Percentiles rank a stretch among this genome's conserved stretches.
Evolutionary conservation across 2,888 invertebrate genomes (phyloP).

Genomic region (Mesorhabditis spiculigera): DNA sequence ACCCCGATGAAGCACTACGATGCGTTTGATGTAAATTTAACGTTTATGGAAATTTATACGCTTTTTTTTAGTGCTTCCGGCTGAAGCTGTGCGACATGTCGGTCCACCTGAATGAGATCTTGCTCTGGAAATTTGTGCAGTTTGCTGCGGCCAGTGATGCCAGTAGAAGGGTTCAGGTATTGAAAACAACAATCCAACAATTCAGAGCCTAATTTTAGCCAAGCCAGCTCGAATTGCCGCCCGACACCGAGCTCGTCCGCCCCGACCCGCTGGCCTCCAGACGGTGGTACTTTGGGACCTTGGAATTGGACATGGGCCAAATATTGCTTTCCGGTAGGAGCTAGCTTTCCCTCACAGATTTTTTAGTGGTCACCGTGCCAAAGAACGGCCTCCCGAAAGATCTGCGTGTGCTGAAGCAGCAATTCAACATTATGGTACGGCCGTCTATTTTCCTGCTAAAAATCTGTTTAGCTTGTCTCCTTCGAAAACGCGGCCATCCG

Average conservation of each 20-base stretch:
- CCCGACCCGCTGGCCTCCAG: constrained; percentile 60
- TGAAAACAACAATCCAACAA: not conserved
- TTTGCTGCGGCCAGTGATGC: constrained; percentile 25
- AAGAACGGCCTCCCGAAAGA: constrained; percentile 71
- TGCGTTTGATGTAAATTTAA: constrained; percentile 72
- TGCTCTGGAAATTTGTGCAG: constrained; percentile 72
- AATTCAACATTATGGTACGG: constrained; percentile 71
- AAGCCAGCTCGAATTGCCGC: not conserved
- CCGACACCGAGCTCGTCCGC: constrained; percentile 26
- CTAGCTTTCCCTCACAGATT: not conserved
- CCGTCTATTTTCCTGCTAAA: not conserved
- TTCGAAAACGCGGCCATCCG: constrained; percentile 92
- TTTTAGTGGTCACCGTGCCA: constrained; percentile 80
- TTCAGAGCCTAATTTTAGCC: not conserved
- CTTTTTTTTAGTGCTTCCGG: constrained; percentile 69
- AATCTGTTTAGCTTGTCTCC: constrained; percentile 71
- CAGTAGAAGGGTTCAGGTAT: not conserved
- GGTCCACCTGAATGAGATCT: constrained; percentile 80
- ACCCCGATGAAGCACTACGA: constrained; percentile 72
- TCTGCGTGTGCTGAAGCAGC: constrained; percentile 75
- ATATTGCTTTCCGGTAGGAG: constrained; percentile 75
- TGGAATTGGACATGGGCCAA: constrained; percentile 76
- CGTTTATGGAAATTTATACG: too few relatives aligned
- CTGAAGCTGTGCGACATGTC: constrained; percentile 79
- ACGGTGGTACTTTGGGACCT: constrained; percentile 80